Percentiles rank a stretch among this genome's conserved stretches.
These are phyloP conservation scores for Oncopodura yosiiana DNA, from an alignment of 1,140 invertebrate species.

Conservation along the genomic window DNA sequence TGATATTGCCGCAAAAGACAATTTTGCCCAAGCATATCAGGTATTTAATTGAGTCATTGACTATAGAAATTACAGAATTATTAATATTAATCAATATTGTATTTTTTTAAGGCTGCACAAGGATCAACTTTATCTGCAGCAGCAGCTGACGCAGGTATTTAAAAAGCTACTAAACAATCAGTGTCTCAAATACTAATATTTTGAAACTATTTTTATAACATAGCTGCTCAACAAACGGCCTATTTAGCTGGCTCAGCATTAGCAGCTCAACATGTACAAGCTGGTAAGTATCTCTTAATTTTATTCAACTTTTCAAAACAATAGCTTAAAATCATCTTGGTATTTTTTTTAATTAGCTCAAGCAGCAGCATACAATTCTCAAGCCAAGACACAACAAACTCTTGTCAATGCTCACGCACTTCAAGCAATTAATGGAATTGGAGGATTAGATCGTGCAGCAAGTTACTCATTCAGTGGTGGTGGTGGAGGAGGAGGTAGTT, in stretches of 20 bases:
- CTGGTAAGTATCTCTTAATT: too few relatives aligned
- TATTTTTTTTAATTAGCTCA: too few relatives aligned
- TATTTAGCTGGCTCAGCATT: slow-evolving; percentile 24
- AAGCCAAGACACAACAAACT: slow-evolving; percentile 27
- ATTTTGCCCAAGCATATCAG: slow-evolving; percentile 31
- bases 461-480: slow-evolving; percentile 25
- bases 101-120: slow-evolving; percentile 27
- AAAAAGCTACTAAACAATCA: too few relatives aligned
- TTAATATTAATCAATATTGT: too few relatives aligned
- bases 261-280: slow-evolving; percentile 22
- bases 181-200: too few relatives aligned
- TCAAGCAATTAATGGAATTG: slow-evolving; percentile 27
- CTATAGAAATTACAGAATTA: too few relatives aligned
- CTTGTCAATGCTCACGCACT: slow-evolving; percentile 18
- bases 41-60: too few relatives aligned
- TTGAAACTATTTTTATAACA: too few relatives aligned
- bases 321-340: neutral
- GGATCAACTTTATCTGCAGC: slow-evolving; percentile 19
- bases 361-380: slow-evolving; percentile 12
- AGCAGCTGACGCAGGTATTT: slow-evolving; percentile 24
- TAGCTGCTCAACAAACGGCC: slow-evolving; percentile 25
- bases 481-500: slow-evolving; percentile 11
- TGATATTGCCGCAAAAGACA: slow-evolving; percentile 21
- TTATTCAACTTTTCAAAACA: neutral
- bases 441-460: slow-evolving; percentile 18